Conservation (phyloP, 2,888 invertebrate species). For the Philhelius pedissequus region DNA sequence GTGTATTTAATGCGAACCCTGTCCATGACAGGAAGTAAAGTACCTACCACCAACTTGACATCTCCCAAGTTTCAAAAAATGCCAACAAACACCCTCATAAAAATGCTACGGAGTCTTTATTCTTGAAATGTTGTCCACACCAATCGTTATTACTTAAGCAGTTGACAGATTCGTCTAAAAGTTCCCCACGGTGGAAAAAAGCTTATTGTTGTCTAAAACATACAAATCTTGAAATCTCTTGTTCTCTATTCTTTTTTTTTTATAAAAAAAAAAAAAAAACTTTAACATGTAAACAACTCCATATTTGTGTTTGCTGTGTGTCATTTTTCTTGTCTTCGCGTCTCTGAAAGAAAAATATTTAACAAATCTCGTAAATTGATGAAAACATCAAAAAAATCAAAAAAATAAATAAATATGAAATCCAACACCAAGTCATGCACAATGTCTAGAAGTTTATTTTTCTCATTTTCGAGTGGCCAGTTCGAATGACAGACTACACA, state of each 20-base stretch:
- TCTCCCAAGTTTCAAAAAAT: no score
- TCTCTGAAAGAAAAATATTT: conserved; percentile 1
- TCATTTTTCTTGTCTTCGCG: neutral
- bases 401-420: neutral
- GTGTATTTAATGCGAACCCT: no score
- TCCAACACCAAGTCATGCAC: conserved; percentile 6
- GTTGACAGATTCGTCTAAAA: neutral
- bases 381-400: neutral
- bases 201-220: neutral
- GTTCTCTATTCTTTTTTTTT: neutral
- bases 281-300: neutral
- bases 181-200: neutral
- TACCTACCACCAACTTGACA: no score
- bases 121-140: no score
- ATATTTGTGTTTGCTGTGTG: neutral
- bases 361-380: conserved; percentile 16
- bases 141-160: no score
- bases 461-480: conserved; percentile 12
- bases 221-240: neutral
- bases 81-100: no score
- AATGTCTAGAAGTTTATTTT: conserved; percentile 3
- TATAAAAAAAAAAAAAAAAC: no score
- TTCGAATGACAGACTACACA: neutral
- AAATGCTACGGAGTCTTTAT: no score
- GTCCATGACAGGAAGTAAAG: no score